These are phyloP conservation scores for Microcebus murinus DNA, from an alignment of 2,113 vertebrate genomes.

Conservation along the genomic window DNA sequence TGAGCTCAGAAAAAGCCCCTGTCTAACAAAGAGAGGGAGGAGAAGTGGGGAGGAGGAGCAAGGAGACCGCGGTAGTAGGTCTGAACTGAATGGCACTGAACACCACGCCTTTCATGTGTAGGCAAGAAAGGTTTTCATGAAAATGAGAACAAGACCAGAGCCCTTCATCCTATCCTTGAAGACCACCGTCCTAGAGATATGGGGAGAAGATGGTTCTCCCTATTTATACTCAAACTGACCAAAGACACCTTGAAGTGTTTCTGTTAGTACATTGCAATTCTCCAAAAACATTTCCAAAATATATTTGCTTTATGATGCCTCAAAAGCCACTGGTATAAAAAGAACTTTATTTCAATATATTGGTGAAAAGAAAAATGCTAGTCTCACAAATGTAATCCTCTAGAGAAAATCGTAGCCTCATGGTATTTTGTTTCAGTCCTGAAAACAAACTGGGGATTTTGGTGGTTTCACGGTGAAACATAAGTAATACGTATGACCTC, in stretches of 20 bases:
- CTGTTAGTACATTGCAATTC: conserved; percentile 17
- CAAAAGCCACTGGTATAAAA: conserved; percentile 69
- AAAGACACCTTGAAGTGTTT: not conserved
- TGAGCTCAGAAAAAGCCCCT: not conserved
- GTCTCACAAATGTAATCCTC: conserved; percentile 71
- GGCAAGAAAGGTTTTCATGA: not conserved
- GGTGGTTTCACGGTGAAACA: conserved; percentile 37
- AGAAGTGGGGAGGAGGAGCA: not conserved
- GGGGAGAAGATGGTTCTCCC: not conserved
- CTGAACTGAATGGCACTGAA: not conserved
- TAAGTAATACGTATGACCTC: not conserved
- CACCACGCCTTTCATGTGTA: not conserved
- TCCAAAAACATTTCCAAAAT: conserved; percentile 61
- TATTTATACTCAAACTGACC: not conserved
- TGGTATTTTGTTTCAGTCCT: conserved; percentile 69
- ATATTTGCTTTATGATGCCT: conserved; percentile 71
- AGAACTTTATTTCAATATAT: conserved; percentile 75
- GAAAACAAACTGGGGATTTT: conserved; percentile 71
- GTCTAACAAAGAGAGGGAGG: not conserved
- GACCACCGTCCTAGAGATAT: not conserved
- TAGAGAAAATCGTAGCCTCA: conserved; percentile 73
- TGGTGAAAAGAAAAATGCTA: conserved; percentile 65
- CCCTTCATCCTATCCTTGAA: not conserved
- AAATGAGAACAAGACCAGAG: not conserved
- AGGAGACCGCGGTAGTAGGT: not conserved